Base-by-base conservation (phyloP, 2,113 vertebrate genomes). In the Oncorhynchus nerka region DNA sequence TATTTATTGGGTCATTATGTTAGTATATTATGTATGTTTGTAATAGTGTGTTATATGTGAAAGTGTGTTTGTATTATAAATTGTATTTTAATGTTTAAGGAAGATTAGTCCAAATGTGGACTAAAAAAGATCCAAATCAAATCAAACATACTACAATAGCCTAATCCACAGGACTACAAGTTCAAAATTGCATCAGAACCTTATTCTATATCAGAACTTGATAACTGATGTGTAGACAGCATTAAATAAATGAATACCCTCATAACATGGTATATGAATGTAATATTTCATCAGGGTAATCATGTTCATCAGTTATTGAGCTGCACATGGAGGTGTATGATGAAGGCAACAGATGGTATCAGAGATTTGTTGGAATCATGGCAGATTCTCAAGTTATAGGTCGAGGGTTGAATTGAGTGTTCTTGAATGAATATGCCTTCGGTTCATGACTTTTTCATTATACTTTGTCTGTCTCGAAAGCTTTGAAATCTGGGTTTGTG, bases 271-370 rank as follows among this genome's bases (percentile, higher is more conserved):
- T 16, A n/a, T 65, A 65, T 26, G 12, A 32, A 67, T 16, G 2
- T 6, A 0, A 32, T 68, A 78, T 77, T 84, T 57, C 62, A 77
- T 57, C 26, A 3, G 39, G 8, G 8, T 45, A 22, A n/a, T 20
- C 3, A 24, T 64, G 61, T n/a, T 8, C 39, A 45, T 2, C 19
- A 64, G 22, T 22, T 34, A 32, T 68, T 68, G 5, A 79, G 49
- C 68, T 75, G 74, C 51, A 70, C 39, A 11, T 11, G 39, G 39
- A 39, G 39, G 39, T 45, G 39, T 45, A 45, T 45, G 39, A 45
- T 45, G 39, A 45, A 57, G 57, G 30, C 75, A 79, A 55, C 84
- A 85, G 84, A 82, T 90, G 87, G 75, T 57, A 71, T 69, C 24
- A 68, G 73, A 83, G 79, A 83, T 86, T 83, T 80, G 75, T 57